These are phyloP conservation scores for Dicrurus megarhynchus DNA, from an alignment of 2,113 vertebrate species.

Conservation along the genomic window DNA sequence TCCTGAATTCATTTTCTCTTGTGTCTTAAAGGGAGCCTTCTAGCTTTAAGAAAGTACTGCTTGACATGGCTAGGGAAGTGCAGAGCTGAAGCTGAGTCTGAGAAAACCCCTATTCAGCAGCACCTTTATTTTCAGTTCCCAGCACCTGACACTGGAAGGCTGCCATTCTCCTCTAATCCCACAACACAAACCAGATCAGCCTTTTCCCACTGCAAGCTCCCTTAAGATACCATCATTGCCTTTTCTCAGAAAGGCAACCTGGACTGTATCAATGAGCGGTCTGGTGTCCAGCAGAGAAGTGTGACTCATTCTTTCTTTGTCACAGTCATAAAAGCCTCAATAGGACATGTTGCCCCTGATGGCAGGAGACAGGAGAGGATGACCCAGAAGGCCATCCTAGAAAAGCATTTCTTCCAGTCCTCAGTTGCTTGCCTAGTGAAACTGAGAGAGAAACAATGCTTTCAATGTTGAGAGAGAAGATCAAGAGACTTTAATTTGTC, in stretches of 20 bases:
- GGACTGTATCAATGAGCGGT: neutral
- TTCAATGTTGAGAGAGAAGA: neutral
- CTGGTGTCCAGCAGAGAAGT: conserved; percentile 15
- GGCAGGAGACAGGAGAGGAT: conserved; percentile 6
- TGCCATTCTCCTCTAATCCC: neutral
- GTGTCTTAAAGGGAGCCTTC: neutral
- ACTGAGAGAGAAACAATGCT: neutral
- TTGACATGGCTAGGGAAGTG: neutral
- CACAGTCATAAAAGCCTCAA: conserved; percentile 7
- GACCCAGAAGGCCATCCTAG: conserved; percentile 28
- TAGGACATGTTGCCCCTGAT: neutral
- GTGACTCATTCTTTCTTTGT: conserved; percentile 50
- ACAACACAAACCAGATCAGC: neutral
- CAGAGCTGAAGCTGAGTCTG: neutral
- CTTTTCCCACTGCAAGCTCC: neutral
- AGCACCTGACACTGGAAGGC: conserved; percentile 12
- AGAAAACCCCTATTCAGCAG: neutral
- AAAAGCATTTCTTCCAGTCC: conserved; percentile 8
- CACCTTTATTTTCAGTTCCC: neutral
- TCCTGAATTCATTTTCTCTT: neutral
- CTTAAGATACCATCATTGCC: neutral
- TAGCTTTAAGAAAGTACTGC: neutral
- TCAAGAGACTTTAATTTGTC: conserved; percentile 13
- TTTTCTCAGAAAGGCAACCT: neutral
- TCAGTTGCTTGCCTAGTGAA: neutral